Conservation (phyloP, 2,888 invertebrate species). For the Loripinus fragilis region DNA sequence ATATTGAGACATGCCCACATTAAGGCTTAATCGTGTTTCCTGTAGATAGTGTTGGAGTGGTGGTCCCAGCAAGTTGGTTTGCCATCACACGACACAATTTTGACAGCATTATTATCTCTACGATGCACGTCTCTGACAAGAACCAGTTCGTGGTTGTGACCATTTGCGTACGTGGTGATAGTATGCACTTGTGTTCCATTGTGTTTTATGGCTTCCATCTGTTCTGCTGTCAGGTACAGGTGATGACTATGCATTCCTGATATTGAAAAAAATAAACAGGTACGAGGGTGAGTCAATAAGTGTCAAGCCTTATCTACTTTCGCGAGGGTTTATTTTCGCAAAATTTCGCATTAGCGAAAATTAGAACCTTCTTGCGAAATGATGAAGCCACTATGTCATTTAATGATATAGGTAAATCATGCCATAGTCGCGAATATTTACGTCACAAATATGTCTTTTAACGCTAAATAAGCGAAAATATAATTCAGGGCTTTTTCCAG, state of each 20-base stretch:
- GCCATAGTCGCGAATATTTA: no score
- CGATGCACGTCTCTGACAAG: conserved; percentile 36
- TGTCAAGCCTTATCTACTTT: no score
- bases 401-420: no score
- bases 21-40: background rate
- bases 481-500: no score
- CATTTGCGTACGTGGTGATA: conserved; percentile 56
- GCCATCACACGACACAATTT: conserved; percentile 56
- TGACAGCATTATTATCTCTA: conserved; percentile 1
- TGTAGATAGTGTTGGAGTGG: conserved; percentile 30
- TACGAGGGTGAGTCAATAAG: no score
- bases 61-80: conserved; percentile 57
- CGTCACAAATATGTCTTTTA: no score
- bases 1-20: no score
- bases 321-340: no score
- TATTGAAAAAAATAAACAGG: background rate
- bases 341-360: no score
- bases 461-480: no score
- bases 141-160: conserved; percentile 64
- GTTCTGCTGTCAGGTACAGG: conserved; percentile 54
- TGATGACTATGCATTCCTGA: conserved; percentile 57
- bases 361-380: no score
- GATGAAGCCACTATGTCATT: no score
- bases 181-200: conserved; percentile 47
- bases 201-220: conserved; percentile 30